A percentile compares a stretch with the other conserved stretches of the same genome.
Evolutionary conservation across 1,140 invertebrate species (phyloP).

Genomic region (Ganaspis sp.): DNA sequence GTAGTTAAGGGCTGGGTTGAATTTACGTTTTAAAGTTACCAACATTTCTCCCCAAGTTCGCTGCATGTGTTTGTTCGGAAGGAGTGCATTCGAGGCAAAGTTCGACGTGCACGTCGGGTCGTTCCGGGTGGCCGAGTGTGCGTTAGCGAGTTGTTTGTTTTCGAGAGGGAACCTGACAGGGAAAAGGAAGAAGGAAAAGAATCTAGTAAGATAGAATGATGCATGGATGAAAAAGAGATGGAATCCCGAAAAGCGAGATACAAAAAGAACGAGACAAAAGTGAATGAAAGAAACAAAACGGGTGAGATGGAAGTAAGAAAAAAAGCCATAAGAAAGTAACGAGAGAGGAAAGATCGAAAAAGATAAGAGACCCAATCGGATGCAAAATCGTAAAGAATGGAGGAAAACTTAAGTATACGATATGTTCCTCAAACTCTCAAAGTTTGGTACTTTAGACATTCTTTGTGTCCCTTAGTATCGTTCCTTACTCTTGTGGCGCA

Average conservation of each 20-base stretch:
- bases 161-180: conserved; percentile 42
- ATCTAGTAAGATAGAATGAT: conserved; percentile 8
- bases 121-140: conserved; percentile 44
- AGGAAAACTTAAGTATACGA: conserved; percentile 60
- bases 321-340: conserved; percentile 32
- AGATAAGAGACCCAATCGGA: conserved; percentile 46
- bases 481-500: background rate
- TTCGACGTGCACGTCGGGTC: conserved; percentile 57
- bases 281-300: conserved; percentile 26
- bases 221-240: conserved; percentile 31
- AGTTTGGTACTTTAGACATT: conserved; percentile 21
- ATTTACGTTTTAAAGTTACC: conserved; percentile 69
- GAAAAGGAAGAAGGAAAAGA: conserved; percentile 39
- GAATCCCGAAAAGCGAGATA: conserved; percentile 43
- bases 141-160: conserved; percentile 63
- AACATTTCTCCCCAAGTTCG: conserved; percentile 57
- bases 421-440: conserved; percentile 28
- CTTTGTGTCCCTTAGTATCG: background rate
- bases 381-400: conserved; percentile 59
- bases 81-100: conserved; percentile 57
- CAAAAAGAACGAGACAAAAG: conserved; percentile 30
- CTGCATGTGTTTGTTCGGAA: conserved; percentile 52
- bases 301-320: conserved; percentile 23
- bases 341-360: conserved; percentile 44
- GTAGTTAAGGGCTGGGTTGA: conserved; percentile 42